Evolutionary conservation across 1,140 invertebrate species (phyloP).

Genomic region (Drepana arcuata): DNA sequence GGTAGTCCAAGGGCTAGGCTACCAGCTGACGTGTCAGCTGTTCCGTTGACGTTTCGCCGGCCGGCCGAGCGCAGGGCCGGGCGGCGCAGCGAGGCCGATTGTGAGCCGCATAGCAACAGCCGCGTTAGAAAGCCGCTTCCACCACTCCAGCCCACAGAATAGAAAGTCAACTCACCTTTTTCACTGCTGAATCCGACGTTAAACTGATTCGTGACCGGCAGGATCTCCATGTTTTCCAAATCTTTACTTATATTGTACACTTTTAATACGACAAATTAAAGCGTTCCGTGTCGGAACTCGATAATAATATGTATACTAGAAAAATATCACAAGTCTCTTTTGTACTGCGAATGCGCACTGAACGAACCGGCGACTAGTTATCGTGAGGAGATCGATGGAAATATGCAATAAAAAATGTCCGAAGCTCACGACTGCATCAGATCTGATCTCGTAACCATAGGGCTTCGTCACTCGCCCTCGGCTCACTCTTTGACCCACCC

Average conservation of each 20-base stretch:
- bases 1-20: conserved; percentile 23
- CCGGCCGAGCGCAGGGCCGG: neutral
- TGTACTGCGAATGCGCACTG: conserved; percentile 67
- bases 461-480: conserved; percentile 59
- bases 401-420: conserved; percentile 48
- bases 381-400: conserved; percentile 59
- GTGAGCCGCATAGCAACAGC: conserved; percentile 65
- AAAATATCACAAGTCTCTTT: conserved; percentile 73
- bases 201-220: conserved; percentile 70
- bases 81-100: conserved; percentile 10
- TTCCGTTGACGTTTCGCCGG: conserved; percentile 60
- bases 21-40: conserved; percentile 84
- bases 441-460: conserved; percentile 68
- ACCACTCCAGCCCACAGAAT: conserved; percentile 33
- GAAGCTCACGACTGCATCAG: conserved; percentile 58
- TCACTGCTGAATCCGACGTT: conserved; percentile 70
- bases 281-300: conserved; percentile 57
- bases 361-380: conserved; percentile 46
- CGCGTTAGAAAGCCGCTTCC: conserved; percentile 55
- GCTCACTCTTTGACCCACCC: conserved; percentile 55
- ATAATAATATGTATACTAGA: too few relatives aligned
- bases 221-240: conserved; percentile 72
- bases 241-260: conserved; percentile 72
- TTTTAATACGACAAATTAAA: conserved; percentile 55
- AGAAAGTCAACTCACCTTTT: conserved; percentile 70